Evolutionary conservation across 2,113 vertebrate species (phyloP).

Genomic region (Sceloporus tristichus): DNA sequence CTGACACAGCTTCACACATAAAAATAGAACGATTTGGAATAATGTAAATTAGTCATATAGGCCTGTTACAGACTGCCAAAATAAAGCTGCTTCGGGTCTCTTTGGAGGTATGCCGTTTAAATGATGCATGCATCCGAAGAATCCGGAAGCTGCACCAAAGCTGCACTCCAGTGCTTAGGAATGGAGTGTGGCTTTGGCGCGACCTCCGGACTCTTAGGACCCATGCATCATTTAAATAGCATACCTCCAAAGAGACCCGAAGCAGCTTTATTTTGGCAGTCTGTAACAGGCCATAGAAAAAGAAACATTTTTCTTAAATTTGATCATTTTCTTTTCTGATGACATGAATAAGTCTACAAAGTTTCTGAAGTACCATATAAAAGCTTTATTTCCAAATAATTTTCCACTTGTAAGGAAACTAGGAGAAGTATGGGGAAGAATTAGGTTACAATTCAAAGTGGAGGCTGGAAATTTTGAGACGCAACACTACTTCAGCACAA

Average conservation of each 20-base stretch:
- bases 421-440: background rate
- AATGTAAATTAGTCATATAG: background rate
- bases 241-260: too few species aligned
- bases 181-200: too few species aligned
- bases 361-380: background rate
- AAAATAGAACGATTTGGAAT: background rate
- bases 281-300: background rate
- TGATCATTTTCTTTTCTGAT: conserved; percentile 10
- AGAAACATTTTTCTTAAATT: conserved; percentile 31
- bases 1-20: background rate
- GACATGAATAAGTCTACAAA: background rate
- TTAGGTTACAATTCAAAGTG: conserved; percentile 24
- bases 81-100: too few species aligned
- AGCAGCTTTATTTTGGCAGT: too few species aligned
- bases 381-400: background rate
- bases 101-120: too few species aligned
- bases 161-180: too few species aligned
- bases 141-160: too few species aligned
- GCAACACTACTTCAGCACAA: conserved; percentile 37
- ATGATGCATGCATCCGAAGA: too few species aligned
- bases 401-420: conserved; percentile 23
- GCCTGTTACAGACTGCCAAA: too few species aligned
- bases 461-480: conserved; percentile 39
- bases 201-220: too few species aligned
- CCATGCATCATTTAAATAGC: too few species aligned